These are phyloP conservation scores for Sphaeramia orbicularis DNA, from an alignment of 2,797 vertebrate species.

Conservation along the genomic window DNA sequence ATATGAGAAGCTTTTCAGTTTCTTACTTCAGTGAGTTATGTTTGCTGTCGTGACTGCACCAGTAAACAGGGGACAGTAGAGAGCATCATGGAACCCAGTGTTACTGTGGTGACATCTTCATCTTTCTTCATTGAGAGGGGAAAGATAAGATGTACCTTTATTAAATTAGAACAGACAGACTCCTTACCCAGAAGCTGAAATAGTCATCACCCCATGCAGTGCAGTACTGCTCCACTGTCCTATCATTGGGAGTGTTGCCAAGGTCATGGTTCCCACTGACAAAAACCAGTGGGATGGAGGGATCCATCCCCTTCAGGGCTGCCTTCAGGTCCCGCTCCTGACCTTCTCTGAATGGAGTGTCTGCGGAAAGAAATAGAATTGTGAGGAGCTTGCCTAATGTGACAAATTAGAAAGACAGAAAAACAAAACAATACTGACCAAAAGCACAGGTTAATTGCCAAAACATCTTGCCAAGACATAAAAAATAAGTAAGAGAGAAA, in stretches of 20 bases:
- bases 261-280: constrained; percentile 98
- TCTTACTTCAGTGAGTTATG: no score
- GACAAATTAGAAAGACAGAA: constrained; percentile 7
- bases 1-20: no score
- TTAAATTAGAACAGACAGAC: no score
- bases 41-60: no score
- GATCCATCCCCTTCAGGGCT: constrained; percentile 81
- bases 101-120: no score
- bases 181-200: constrained; percentile 94
- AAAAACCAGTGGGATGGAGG: constrained; percentile 91
- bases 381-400: neutral
- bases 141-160: no score
- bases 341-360: constrained; percentile 85
- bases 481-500: constrained; percentile 27
- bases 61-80: no score
- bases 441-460: constrained; percentile 14
- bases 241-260: constrained; percentile 90
- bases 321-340: constrained; percentile 92
- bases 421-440: constrained; percentile 12
- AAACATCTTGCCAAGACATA: constrained; percentile 1
- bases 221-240: constrained; percentile 88
- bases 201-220: constrained; percentile 95
- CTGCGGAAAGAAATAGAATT: constrained; percentile 73
- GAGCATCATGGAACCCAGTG: no score
- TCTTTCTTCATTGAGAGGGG: no score